Conservation (phyloP, 2,113 vertebrate species). For the Raja brachyura region DNA sequence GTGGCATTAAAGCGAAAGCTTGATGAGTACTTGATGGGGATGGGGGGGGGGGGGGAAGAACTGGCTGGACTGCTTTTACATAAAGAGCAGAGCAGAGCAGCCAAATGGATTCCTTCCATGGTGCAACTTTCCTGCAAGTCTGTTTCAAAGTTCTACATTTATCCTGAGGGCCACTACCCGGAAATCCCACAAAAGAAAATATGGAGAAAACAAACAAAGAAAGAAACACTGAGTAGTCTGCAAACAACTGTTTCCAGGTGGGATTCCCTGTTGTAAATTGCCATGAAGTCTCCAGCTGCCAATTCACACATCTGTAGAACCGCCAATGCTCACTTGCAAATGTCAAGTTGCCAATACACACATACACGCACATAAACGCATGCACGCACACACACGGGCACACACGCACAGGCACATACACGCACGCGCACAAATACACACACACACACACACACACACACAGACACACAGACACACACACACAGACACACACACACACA, state of each 20-base stretch:
- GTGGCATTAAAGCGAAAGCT: too few relatives aligned
- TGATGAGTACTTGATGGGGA: too few relatives aligned
- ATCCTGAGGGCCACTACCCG: not conserved
- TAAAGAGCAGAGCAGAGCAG: too few relatives aligned
- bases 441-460: too few relatives aligned
- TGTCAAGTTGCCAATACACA: not conserved
- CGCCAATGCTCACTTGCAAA: not conserved
- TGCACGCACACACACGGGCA: too few relatives aligned
- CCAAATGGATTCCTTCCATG: too few relatives aligned
- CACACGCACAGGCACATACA: too few relatives aligned
- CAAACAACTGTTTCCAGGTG: not conserved
- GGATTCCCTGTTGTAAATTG: not conserved
- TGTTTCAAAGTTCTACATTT: not conserved
- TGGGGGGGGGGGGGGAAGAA: too few relatives aligned
- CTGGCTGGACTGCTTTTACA: too few relatives aligned
- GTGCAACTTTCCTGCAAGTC: too few relatives aligned
- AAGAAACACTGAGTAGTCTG: not conserved
- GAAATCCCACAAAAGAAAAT: not conserved
- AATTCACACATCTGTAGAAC: not conserved
- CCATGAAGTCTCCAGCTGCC: not conserved
- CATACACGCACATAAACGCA: not conserved
- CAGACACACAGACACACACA: not conserved
- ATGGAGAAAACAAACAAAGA: not conserved
- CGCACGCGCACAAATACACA: too few relatives aligned
- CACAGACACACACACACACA: not conserved